Base-by-base conservation (phyloP, 2,888 invertebrate species). In the Uloborus plumipes region DNA sequence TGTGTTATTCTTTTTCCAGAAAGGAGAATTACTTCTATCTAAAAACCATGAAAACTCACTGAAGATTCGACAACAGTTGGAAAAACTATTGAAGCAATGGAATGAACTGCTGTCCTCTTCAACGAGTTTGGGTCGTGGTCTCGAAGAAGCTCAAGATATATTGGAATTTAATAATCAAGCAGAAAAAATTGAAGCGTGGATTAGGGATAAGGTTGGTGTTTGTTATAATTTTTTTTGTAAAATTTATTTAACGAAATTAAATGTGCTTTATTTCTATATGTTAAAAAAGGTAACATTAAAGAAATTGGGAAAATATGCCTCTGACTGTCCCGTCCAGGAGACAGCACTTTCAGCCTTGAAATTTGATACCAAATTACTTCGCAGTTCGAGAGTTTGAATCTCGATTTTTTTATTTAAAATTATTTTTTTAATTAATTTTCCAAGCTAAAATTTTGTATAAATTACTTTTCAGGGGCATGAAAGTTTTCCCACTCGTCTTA, bases 81-180 rank as follows among this genome's bases (percentile, higher is more conserved):
- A 92, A 14, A 91, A 93, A 78, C 91, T 97, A 53, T 91, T 93
- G 18, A 89, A 90, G 0, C 93, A 94, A 59, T 97, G 97, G 97
- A 91, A 91, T 84, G 91, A 92, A 85, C 90, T 98, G 59, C 91
- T 96, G 76, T 90, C 93, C 47, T 95, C 96, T 70, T 92, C 93
- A 87, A 91, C 91, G 74, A 92, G 92, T 86, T 88, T 92, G 71
- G 90, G 95, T 53, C 92, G 95, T 84, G 97, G 97, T 0, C 90
- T 99, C 18, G 98, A 98, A 89, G 99, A 99, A 88, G 99, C 98
- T 0, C 96, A 97, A 88, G 99, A 99, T 88, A 97, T 99, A 80
- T 91, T 99, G 31, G 96, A 97, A 89, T 99, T 99, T 90, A 97
- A 98, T 89, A 98, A 96, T 88, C 95, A 98, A 87, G 92, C 97